These are phyloP conservation scores for Aleiodes alternator DNA, from an alignment of 2,888 invertebrate genomes.

Conservation along the genomic window DNA sequence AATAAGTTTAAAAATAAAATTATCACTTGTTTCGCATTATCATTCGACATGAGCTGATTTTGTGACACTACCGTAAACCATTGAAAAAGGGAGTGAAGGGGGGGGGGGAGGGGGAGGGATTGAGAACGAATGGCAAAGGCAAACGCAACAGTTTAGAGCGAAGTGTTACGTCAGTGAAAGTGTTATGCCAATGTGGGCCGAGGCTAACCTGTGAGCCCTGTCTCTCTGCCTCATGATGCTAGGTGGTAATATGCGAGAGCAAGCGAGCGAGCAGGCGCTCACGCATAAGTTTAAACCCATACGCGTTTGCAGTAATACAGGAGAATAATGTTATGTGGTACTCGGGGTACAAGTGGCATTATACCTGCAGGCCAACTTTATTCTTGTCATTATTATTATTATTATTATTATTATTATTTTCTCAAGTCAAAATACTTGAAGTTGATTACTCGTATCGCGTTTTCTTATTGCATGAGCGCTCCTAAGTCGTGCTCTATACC, in stretches of 20 bases:
- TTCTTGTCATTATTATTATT: neutral
- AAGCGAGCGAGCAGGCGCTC: slow-evolving; percentile 8
- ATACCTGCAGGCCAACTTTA: neutral
- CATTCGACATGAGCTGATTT: neutral
- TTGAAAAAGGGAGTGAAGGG: slow-evolving; percentile 31
- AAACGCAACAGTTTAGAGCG: slow-evolving; percentile 74
- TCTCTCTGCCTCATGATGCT: slow-evolving; percentile 58
- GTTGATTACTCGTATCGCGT: neutral
- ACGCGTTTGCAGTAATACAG: slow-evolving; percentile 25
- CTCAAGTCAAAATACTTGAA: slow-evolving; percentile 3
- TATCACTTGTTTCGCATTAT: neutral
- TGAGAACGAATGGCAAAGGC: slow-evolving; percentile 57
- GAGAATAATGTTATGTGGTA: slow-evolving; percentile 8
- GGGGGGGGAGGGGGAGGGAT: slow-evolving; percentile 47
- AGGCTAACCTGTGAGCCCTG: slow-evolving; percentile 75
- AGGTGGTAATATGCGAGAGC: slow-evolving; percentile 53
- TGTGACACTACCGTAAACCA: slow-evolving; percentile 44
- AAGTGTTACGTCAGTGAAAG: slow-evolving; percentile 76
- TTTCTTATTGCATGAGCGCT: neutral
- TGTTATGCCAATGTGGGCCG: slow-evolving; percentile 76
- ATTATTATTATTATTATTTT: slow-evolving; percentile 8
- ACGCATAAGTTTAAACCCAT: slow-evolving; percentile 1
- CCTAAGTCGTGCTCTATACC: too few relatives aligned
- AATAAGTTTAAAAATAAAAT: too few relatives aligned
- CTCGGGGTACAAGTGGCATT: slow-evolving; percentile 13